Evolutionary conservation across 2,797 vertebrate genomes (phyloP).

Genomic region (Fringilla coelebs): DNA sequence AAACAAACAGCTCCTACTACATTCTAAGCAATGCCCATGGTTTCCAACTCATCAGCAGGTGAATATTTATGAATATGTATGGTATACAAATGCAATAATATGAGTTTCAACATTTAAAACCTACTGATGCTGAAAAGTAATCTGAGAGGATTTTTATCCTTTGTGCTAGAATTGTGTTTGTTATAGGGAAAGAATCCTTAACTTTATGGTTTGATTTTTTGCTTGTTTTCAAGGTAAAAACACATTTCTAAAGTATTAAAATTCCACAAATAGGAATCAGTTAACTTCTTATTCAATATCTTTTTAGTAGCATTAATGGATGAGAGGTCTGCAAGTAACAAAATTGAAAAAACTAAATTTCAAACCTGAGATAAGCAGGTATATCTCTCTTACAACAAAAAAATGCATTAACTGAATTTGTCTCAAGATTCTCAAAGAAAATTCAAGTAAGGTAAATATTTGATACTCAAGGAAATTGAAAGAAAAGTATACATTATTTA

Average conservation of each 20-base stretch:
- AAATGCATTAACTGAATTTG: background rate
- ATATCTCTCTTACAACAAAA: background rate
- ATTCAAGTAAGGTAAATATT: background rate
- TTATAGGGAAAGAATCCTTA: background rate
- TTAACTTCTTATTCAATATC: background rate
- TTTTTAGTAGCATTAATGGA: background rate
- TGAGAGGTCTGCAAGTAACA: background rate
- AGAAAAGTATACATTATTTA: background rate
- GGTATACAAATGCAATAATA: slow-evolving; percentile 7
- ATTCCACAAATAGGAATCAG: background rate
- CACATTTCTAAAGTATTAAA: background rate
- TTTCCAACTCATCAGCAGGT: slow-evolving; percentile 28
- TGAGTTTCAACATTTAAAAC: slow-evolving; percentile 3
- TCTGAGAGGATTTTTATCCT: background rate
- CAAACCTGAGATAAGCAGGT: background rate
- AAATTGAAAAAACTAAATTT: background rate
- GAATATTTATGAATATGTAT: slow-evolving; percentile 49
- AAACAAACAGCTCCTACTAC: slow-evolving; percentile 48
- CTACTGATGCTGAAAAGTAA: slow-evolving; percentile 34
- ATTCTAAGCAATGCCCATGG: background rate
- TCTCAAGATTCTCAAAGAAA: background rate
- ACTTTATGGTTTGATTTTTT: background rate
- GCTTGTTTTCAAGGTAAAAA: background rate
- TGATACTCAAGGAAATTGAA: background rate
- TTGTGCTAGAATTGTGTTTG: background rate